phyloP scores from a whole-genome alignment of 2,888 invertebrate genomes.

The Cryptus viduatorius region DNA sequence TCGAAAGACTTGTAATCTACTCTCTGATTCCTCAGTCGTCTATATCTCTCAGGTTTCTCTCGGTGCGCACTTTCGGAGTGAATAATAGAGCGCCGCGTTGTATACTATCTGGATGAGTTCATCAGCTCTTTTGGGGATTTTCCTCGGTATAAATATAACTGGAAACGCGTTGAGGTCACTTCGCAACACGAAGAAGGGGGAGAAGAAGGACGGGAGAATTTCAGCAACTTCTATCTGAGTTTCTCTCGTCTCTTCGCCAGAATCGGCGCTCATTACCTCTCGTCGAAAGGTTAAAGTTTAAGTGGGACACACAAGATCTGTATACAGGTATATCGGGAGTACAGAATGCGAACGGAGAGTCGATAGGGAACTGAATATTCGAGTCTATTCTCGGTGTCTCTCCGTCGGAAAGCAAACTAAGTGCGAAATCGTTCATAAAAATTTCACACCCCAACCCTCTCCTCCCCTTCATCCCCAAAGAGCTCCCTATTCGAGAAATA shows the following conservation, averaged over 20 bases:
- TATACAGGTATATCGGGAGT: background rate
- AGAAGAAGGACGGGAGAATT: background rate
- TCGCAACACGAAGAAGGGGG: background rate
- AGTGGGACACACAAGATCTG: constrained; percentile 16
- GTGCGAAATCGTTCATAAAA: constrained; percentile 48
- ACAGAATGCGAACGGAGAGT: background rate
- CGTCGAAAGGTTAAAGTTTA: constrained; percentile 46
- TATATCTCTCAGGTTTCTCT: constrained; percentile 6
- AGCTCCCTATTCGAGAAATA: background rate
- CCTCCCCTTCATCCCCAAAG: background rate
- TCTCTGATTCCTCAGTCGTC: constrained; percentile 16
- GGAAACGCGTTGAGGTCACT: constrained; percentile 1
- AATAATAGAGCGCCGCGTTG: constrained; percentile 24
- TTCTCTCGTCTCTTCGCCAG: background rate
- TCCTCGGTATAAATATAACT: constrained; percentile 25
- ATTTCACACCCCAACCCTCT: background rate
- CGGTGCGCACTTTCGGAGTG: background rate
- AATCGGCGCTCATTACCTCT: constrained; percentile 35
- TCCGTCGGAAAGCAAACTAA: constrained; percentile 16
- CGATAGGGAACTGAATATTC: constrained; percentile 7
- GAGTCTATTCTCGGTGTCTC: constrained; percentile 17
- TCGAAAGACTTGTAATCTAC: constrained; percentile 49
- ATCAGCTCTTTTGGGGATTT: constrained; percentile 12
- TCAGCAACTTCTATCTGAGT: background rate
- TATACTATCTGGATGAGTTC: background rate